Evolutionary conservation across 2,113 vertebrate species (phyloP), one percentile per base, ranked within the genome.

Genomic region (Oreochromis tanganicae): DNA sequence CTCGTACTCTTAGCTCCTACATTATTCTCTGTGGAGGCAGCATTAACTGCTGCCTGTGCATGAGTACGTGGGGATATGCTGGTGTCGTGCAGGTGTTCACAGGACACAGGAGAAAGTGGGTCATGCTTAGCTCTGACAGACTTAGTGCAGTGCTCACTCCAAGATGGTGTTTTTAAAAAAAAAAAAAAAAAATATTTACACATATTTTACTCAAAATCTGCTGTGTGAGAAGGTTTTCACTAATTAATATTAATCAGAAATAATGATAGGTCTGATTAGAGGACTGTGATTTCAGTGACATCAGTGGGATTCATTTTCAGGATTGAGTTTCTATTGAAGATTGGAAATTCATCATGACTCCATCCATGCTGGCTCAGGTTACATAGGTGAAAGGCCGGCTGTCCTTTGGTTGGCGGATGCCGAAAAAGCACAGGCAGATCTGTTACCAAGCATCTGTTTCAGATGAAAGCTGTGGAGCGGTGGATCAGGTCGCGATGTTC

Each of bases 61-160:
- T 80, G 68, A 41, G 43, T 87, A 81, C 19, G 24, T 7, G 2
- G 46, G 66, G 50, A 75, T 57, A 54, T 57, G 50, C 79, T 83
- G 57, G 71, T 78, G 85, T 11, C 43, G 78, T 88, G 91, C 91
- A 92, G 91, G 91, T 95, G 91, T 92, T 90, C 82, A 87, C 63
- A 21, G 63, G 83, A 91, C 38, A 56, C 54, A 63, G 48, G 75
- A 85, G 85, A 89, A 94, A 93, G 81, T 95, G 85, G 91, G 93
- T 91, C 91, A 93, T 21, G 46, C n/a, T 17, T 34, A 84, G 32
- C 46, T 71, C 13, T 63, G 43, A 57, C 78, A 86, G 24, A 61
- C 75, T 87, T 61, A 78, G 82, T 87, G 93, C 83, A 59, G 90
- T 16, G 36, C 36, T 63, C 56, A 46, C 6, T 3, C 41, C 19